These are phyloP conservation scores for Phrynosoma platyrhinos DNA, from an alignment of 2,113 vertebrate genomes.

Conservation along the genomic window DNA sequence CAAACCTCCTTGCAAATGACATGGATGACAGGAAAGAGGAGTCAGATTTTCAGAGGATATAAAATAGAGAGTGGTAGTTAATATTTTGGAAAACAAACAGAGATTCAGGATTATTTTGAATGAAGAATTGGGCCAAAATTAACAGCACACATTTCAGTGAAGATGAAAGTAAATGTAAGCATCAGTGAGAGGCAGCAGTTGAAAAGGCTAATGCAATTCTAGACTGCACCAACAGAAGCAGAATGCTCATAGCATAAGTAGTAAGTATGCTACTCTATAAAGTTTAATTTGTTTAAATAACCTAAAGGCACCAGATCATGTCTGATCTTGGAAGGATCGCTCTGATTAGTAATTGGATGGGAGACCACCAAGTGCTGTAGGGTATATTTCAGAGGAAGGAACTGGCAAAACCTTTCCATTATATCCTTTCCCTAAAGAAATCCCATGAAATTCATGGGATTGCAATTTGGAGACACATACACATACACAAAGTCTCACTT, in stretches of 20 bases:
- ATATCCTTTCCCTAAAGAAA: too few species aligned
- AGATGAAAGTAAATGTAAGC: neutral
- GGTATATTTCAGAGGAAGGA: too few species aligned
- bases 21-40: neutral
- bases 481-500: too few species aligned
- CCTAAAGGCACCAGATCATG: too few species aligned
- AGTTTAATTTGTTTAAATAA: too few species aligned
- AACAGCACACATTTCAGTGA: neutral
- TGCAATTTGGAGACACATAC: too few species aligned
- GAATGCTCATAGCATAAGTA: neutral
- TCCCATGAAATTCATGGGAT: too few species aligned
- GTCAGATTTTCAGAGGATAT: neutral
- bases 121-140: neutral
- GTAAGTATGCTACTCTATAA: neutral
- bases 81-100: neutral
- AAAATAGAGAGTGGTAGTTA: neutral
- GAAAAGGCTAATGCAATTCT: neutral
- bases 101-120: neutral
- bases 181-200: neutral
- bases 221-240: neutral
- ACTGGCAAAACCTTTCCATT: too few species aligned
- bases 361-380: too few species aligned
- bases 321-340: too few species aligned
- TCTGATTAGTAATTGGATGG: too few species aligned
- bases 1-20: neutral